phyloP scores from a whole-genome alignment of 1,140 invertebrate species.

The Helicoverpa zea region DNA sequence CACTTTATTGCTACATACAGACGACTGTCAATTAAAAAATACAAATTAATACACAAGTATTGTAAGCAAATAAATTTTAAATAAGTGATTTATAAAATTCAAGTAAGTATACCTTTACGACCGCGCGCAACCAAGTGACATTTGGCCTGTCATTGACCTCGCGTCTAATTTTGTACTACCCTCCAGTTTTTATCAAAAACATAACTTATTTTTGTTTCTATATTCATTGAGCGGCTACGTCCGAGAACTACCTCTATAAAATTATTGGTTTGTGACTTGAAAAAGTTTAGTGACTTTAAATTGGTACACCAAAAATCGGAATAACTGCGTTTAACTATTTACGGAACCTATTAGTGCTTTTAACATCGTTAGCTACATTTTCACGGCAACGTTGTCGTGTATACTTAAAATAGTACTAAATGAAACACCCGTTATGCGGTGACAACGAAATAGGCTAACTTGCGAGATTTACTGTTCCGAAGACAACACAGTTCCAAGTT shows the following conservation, averaged over 20 bases:
- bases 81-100: background rate
- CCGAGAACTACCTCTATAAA: background rate
- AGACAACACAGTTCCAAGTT: slow-evolving; percentile 1
- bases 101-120: background rate
- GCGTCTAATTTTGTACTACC: slow-evolving; percentile 5
- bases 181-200: background rate
- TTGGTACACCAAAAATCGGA: slow-evolving; percentile 7
- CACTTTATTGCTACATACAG: background rate
- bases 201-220: background rate
- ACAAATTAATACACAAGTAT: background rate
- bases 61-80: background rate
- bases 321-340: slow-evolving; percentile 23
- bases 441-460: background rate
- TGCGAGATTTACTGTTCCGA: slow-evolving; percentile 6
- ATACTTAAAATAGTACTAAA: slow-evolving; percentile 39
- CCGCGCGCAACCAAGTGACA: slow-evolving; percentile 16
- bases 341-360: slow-evolving; percentile 27
- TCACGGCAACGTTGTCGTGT: slow-evolving; percentile 43
- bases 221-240: background rate
- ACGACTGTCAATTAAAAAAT: background rate
- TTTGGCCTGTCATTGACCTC: background rate
- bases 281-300: background rate
- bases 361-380: slow-evolving; percentile 7
- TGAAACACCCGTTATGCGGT: slow-evolving; percentile 30
- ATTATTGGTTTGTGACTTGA: background rate